Evolutionary conservation across 2,113 vertebrate genomes (phyloP), one percentile per base, ranked within the genome.

Genomic region (Microtus pennsylvanicus): DNA sequence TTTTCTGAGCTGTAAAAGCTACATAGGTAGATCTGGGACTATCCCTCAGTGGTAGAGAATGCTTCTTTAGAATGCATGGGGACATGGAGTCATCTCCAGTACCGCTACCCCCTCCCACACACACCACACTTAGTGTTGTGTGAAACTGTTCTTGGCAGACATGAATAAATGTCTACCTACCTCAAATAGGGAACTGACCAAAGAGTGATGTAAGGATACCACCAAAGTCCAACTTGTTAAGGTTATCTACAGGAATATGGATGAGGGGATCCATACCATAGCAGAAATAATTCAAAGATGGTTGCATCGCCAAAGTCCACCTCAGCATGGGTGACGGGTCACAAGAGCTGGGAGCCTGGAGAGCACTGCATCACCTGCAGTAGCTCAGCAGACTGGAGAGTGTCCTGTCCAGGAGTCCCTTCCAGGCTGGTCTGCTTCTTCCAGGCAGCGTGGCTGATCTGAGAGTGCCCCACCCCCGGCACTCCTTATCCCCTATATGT

Each of bases 1-100:
- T 52, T 78, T 92, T 47, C 82, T 91, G 42, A 91, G 42, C 72
- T 91, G 69, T 75, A 52, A 38, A 89, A 69, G 63, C 65, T 35
- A 81, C 17, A 76, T 33, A 89, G 52, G 1, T 69, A 28, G 65
- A 45, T 21, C 45, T 50, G 6, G 65, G 45, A 22, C 30, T 70
- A 50, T 19, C n/a, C 11, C 3, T 24, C 19, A 50, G 85, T 52
- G 65, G 65, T n/a, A 52, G 65, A 70, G 35, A 81, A 24, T 13
- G 65, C 21, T 52, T 69, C 42, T 50, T 35, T 70, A 87, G 65
- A 69, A 87, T 33, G 9, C 67, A 19, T 67, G 30, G 30, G 45
- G 19, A 47, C 30, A 11, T 87, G 45, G 6, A 33, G 11, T n/a
- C 35, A 21, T 35, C 63, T 47, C 30, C 55, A 61, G 22, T 10